Percentiles rank a stretch among this genome's conserved stretches.
Conservation (phyloP, 2,113 vertebrate genomes). For the Seriola aureovittata region DNA sequence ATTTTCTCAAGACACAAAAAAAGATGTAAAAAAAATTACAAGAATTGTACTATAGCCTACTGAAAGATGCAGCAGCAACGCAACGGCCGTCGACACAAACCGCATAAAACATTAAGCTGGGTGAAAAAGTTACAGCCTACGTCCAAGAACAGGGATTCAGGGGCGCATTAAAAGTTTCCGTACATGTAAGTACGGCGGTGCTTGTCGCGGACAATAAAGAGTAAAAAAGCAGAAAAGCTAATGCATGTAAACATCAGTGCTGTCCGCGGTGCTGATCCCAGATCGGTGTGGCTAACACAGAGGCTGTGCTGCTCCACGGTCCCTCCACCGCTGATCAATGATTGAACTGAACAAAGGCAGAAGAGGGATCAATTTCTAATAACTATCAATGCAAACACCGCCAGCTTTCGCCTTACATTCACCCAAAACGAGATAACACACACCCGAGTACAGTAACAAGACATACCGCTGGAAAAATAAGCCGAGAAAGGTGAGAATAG, state of each 20-base stretch:
- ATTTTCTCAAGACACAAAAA: neutral
- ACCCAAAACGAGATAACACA: slow-evolving; percentile 45
- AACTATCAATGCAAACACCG: slow-evolving; percentile 90
- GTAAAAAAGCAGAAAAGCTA: slow-evolving; percentile 29
- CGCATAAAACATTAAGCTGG: slow-evolving; percentile 72
- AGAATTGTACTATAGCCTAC: slow-evolving; percentile 29
- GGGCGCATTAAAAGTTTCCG: slow-evolving; percentile 85
- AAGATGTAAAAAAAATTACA: slow-evolving; percentile 11
- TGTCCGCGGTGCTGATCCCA: slow-evolving; percentile 83
- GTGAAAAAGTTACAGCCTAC: slow-evolving; percentile 79
- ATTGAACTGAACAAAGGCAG: slow-evolving; percentile 97
- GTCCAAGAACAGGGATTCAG: slow-evolving; percentile 65
- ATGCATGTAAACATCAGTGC: slow-evolving; percentile 53
- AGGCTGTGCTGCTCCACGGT: slow-evolving; percentile 85
- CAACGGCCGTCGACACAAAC: slow-evolving; percentile 66
- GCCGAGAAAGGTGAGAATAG: slow-evolving; percentile 78
- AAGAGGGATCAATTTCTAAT: slow-evolving; percentile 94
- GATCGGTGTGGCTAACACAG: slow-evolving; percentile 76
- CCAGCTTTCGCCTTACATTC: slow-evolving; percentile 50
- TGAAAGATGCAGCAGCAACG: slow-evolving; percentile 62
- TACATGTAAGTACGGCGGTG: slow-evolving; percentile 44
- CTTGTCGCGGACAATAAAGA: slow-evolving; percentile 32
- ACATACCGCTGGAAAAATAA: slow-evolving; percentile 54
- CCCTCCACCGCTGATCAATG: slow-evolving; percentile 90
- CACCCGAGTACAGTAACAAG: slow-evolving; percentile 11